A percentile compares a stretch with the other conserved stretches of the same genome.
Evolutionary conservation across 2,797 vertebrate genomes (phyloP).

Genomic region (Diglossa cyanea): DNA sequence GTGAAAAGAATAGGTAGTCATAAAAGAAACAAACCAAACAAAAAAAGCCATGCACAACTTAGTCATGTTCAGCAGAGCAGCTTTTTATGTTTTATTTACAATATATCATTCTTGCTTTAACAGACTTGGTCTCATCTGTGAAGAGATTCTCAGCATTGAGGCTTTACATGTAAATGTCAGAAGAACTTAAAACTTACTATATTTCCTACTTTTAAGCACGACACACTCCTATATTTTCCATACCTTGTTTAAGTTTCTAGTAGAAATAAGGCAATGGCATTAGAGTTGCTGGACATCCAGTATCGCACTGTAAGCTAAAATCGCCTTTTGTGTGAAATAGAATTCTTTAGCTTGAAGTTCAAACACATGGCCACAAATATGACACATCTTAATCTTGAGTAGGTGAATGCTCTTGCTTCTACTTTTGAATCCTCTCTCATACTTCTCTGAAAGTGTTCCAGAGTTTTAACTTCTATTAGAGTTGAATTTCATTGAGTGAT

Average conservation of each 20-base stretch:
- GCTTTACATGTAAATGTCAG: background rate
- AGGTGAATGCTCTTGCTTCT: background rate
- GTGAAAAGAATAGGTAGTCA: background rate
- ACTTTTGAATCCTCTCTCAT: background rate
- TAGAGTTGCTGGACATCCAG: background rate
- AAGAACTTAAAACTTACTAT: background rate
- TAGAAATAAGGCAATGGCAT: background rate
- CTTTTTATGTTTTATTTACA: constrained; percentile 29
- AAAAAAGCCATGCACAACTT: background rate
- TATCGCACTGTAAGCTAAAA: background rate
- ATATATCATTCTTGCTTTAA: background rate
- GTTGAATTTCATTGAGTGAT: background rate
- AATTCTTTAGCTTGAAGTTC: background rate
- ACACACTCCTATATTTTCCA: background rate
- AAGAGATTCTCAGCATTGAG: constrained; percentile 2
- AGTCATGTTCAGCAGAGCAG: background rate
- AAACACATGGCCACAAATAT: background rate
- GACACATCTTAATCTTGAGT: background rate
- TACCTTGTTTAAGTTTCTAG: background rate
- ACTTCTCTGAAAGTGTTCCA: background rate
- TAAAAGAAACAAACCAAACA: background rate
- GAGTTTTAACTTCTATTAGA: background rate
- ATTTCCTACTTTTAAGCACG: background rate
- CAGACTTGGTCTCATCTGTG: background rate
- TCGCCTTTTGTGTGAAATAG: background rate